phyloP scores from a whole-genome alignment of 2,888 invertebrate species.

The Acanthacorydalis orientalis region DNA sequence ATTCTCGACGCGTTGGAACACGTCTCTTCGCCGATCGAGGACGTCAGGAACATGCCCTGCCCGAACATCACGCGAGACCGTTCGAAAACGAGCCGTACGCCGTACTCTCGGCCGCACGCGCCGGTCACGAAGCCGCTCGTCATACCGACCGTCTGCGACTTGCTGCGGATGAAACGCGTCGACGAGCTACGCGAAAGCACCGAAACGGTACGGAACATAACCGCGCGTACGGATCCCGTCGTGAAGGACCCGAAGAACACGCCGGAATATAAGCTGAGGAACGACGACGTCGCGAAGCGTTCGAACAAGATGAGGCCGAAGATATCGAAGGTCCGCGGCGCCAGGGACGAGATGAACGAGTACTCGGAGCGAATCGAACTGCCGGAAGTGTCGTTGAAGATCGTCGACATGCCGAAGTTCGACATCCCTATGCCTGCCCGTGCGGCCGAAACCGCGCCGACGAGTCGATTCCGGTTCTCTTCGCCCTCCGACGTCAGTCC shows the following conservation, averaged over 20 bases:
- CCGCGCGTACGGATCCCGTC: conserved; percentile 33
- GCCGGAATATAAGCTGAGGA: conserved; percentile 20
- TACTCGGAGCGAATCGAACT: conserved; percentile 21
- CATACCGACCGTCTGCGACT: conserved; percentile 44
- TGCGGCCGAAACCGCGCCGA: conserved; percentile 11
- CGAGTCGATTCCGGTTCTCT: conserved; percentile 23
- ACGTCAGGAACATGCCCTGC: conserved; percentile 62
- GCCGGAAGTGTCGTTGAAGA: conserved; percentile 7
- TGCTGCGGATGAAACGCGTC: conserved; percentile 40
- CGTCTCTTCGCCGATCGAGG: conserved; percentile 62
- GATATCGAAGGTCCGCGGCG: conserved; percentile 12
- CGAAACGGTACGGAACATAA: conserved; percentile 40
- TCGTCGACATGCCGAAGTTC: conserved; percentile 22
- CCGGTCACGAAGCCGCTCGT: conserved; percentile 27
- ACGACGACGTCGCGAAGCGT: conserved; percentile 21
- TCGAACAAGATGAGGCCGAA: conserved; percentile 28
- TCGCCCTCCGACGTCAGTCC: conserved; percentile 20
- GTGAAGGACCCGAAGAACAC: conserved; percentile 20
- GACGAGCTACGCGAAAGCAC: conserved; percentile 41
- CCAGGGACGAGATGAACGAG: conserved; percentile 17
- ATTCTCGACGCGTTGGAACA: conserved; percentile 67
- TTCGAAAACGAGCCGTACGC: conserved; percentile 13
- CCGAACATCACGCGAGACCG: conserved; percentile 13
- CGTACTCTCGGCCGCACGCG: conserved; percentile 1
- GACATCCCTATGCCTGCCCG: conserved; percentile 17